phyloP scores from a whole-genome alignment of 2,888 invertebrate genomes.

The Drosophila melanosoma region DNA sequence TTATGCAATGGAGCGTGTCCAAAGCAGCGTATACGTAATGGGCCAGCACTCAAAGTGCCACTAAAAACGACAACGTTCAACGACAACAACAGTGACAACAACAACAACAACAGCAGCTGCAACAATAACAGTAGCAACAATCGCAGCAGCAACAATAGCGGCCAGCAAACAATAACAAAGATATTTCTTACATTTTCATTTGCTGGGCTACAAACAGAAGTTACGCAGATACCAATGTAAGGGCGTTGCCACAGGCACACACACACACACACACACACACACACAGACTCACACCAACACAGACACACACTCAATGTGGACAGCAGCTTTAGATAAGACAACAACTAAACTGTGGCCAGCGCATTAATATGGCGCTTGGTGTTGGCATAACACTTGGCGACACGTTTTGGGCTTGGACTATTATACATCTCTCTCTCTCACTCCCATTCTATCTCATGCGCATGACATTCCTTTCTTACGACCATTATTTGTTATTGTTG shows the following conservation, averaged over 20 bases:
- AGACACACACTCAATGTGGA: slow-evolving; percentile 38
- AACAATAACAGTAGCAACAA: slow-evolving; percentile 35
- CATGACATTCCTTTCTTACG: slow-evolving; percentile 66
- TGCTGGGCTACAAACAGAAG: slow-evolving; percentile 48
- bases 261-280: slow-evolving; percentile 36
- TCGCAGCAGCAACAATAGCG: slow-evolving; percentile 39
- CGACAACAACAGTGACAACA: slow-evolving; percentile 39
- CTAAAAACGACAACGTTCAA: slow-evolving; percentile 60
- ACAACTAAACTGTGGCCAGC: slow-evolving; percentile 70
- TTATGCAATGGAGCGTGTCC: slow-evolving; percentile 82
- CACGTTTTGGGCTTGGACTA: slow-evolving; percentile 72
- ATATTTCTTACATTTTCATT: slow-evolving; percentile 73
- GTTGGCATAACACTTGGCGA: slow-evolving; percentile 70
- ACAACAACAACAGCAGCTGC: slow-evolving; percentile 29
- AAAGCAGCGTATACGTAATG: slow-evolving; percentile 79
- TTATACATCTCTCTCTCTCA: background rate
- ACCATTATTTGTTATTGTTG: slow-evolving; percentile 20
- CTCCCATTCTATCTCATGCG: slow-evolving; percentile 50
- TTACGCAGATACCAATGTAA: slow-evolving; percentile 39
- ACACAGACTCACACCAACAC: slow-evolving; percentile 28
- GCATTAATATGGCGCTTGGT: slow-evolving; percentile 68
- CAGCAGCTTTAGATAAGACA: slow-evolving; percentile 72
- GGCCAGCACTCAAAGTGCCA: slow-evolving; percentile 71
- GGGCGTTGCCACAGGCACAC: slow-evolving; percentile 57
- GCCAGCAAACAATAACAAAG: slow-evolving; percentile 68